Evolutionary conservation across 2,888 invertebrate species (phyloP), one percentile per base, ranked within the genome.

Genomic region (Aporophyla nigra): DNA sequence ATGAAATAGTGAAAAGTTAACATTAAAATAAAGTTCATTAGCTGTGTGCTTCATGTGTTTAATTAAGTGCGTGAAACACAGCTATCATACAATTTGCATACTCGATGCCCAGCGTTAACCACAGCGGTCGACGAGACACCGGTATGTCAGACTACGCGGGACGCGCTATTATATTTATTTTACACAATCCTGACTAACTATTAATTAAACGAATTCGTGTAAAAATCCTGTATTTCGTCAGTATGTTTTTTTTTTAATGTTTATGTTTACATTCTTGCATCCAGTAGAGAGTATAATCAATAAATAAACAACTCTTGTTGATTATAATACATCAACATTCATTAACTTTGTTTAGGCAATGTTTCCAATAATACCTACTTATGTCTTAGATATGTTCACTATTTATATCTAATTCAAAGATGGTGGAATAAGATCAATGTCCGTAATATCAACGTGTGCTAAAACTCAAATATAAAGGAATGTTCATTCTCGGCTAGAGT

Each of bases 401-500:
- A 53, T 81, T 56, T 58, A 40, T 51, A 27, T 63, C 12, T 14
- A 43, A 51, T 66, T 75, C 6, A 43, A 75, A 54, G 14, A 53
- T 16, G 24, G 21, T 54, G 49, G 43, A 51, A 62, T 61, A 49
- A 66, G 46, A 71, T 58, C 56, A 74, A 85, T 56, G 27, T 56
- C 46, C 10, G 43, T 58, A 65, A n/a, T 33, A 59, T 68, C 27
- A 71, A 65, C 49, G 46, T 76, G 56, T 24, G 24, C 56, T 58
- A 71, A 76, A 82, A 68, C 61, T 63, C 49, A 74, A 71, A 82
- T 76, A 78, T 82, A 88, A 79, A 87, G 82, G 84, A 80, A 84
- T 87, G 84, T 85, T 71, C 88, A 91, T 87, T 86, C 87, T 87
- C 81, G 80, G 87, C 80, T 89, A 87, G 90, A 93, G 91, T 89